Percentiles rank a stretch among this genome's conserved stretches.
phyloP scores from a whole-genome alignment of 2,888 invertebrate species.

The Chrysina gloriosa region DNA sequence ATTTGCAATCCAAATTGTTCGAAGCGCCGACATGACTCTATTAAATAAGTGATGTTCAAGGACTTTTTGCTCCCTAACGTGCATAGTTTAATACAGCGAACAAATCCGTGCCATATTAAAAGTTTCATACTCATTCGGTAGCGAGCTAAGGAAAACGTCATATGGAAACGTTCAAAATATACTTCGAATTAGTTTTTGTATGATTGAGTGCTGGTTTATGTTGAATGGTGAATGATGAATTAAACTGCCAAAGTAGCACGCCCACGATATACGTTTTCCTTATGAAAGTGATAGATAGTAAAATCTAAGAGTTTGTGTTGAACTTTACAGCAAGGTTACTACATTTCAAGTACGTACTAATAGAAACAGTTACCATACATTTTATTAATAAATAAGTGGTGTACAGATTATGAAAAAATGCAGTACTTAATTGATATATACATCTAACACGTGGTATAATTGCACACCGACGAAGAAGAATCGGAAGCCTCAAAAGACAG shows the following conservation, averaged over 20 bases:
- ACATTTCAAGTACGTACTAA: conserved; percentile 11
- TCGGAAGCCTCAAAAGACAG: too few species aligned
- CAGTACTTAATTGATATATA: too few species aligned
- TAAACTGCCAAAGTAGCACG: conserved; percentile 25
- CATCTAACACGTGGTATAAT: too few species aligned
- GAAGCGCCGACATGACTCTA: conserved; percentile 21
- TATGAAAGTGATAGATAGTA: conserved; percentile 8
- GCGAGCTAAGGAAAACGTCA: neutral
- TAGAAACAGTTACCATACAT: conserved; percentile 1
- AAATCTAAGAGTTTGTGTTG: conserved; percentile 18
- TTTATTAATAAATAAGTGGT: conserved; percentile 21
- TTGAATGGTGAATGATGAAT: conserved; percentile 14
- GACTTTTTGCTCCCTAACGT: conserved; percentile 6
- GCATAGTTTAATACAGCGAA: neutral
- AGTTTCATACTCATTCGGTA: neutral
- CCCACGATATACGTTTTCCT: conserved; percentile 3
- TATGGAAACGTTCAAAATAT: neutral
- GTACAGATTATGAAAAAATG: too few species aligned
- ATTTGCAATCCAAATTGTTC: conserved; percentile 34
- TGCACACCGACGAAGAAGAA: too few species aligned
- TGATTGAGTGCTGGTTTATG: conserved; percentile 25
- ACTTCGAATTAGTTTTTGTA: conserved; percentile 15
- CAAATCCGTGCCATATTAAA: conserved; percentile 13
- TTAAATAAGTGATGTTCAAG: conserved; percentile 35
- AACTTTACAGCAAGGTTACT: conserved; percentile 21